Conservation (phyloP, 2,113 vertebrate genomes). For the Coryphaenoides rupestris region DNA sequence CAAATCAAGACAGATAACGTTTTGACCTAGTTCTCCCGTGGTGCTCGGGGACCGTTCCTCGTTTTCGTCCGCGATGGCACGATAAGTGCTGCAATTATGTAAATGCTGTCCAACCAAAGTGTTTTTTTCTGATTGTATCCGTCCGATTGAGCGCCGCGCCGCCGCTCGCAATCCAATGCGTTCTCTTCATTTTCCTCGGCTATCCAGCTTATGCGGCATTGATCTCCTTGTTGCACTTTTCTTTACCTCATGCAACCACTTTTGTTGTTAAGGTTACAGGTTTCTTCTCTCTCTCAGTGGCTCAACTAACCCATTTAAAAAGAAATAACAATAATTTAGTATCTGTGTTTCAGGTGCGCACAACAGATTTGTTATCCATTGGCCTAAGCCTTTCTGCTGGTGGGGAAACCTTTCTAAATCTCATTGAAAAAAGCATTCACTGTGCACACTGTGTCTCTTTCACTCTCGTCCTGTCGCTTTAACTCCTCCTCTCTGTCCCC, state of each 20-base stretch:
- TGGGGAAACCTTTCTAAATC: background rate
- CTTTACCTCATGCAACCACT: background rate
- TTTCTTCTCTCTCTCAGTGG: too few relatives aligned
- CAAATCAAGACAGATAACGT: too few relatives aligned
- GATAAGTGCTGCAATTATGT: constrained; percentile 79
- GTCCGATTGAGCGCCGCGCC: constrained; percentile 21
- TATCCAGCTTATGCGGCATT: constrained; percentile 8
- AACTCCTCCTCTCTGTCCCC: background rate
- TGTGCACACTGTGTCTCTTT: too few relatives aligned
- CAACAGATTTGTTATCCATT: background rate
- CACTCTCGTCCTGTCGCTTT: background rate
- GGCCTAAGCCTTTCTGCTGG: background rate
- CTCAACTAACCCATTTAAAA: too few relatives aligned
- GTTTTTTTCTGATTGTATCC: constrained; percentile 56
- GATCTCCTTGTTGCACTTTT: constrained; percentile 2
- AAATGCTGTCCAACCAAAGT: constrained; percentile 62
- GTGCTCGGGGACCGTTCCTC: constrained; percentile 43
- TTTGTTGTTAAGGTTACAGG: too few relatives aligned
- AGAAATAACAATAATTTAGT: background rate
- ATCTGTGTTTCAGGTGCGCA: background rate
- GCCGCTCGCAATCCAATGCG: constrained; percentile 21
- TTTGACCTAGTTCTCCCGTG: constrained; percentile 23
- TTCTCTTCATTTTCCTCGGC: constrained; percentile 18
- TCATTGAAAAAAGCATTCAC: too few relatives aligned
- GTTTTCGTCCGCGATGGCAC: constrained; percentile 53